Percentiles rank a stretch among this genome's conserved stretches.
Evolutionary conservation across 2,888 invertebrate genomes (phyloP).

Genomic region (Pheosia tremula): DNA sequence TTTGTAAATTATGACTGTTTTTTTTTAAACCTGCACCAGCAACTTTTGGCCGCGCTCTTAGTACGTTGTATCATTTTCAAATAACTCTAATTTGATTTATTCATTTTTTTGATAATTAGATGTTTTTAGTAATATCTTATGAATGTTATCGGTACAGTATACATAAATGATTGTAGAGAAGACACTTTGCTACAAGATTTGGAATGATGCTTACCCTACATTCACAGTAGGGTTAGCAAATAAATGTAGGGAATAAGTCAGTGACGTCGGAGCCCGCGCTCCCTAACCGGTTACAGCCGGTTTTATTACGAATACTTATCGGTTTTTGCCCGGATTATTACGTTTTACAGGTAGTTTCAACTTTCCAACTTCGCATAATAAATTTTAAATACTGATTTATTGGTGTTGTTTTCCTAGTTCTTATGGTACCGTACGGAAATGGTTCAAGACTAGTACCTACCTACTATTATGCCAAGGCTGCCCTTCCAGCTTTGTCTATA

Average conservation of each 20-base stretch:
- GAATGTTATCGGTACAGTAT: too few relatives aligned
- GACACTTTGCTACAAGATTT: too few relatives aligned
- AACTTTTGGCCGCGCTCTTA: too few relatives aligned
- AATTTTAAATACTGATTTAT: slow-evolving; percentile 7
- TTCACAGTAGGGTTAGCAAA: slow-evolving; percentile 34
- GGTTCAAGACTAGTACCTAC: too few relatives aligned
- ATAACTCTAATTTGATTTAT: too few relatives aligned
- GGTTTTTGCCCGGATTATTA: slow-evolving; percentile 38
- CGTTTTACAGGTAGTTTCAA: slow-evolving; percentile 15
- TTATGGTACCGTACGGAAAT: background rate
- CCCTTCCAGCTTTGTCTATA: too few relatives aligned
- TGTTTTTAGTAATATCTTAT: too few relatives aligned
- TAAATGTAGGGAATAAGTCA: slow-evolving; percentile 52
- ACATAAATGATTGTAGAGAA: background rate
- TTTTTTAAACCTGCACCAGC: too few relatives aligned
- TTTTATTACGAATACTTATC: slow-evolving; percentile 46
- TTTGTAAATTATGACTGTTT: too few relatives aligned
- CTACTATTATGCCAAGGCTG: too few relatives aligned
- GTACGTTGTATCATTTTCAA: too few relatives aligned
- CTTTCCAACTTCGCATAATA: slow-evolving; percentile 10
- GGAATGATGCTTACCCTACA: slow-evolving; percentile 37
- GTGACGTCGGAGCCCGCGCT: slow-evolving; percentile 38
- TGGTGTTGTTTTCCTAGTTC: background rate
- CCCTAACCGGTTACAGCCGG: slow-evolving; percentile 36
- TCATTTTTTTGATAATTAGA: too few relatives aligned